phyloP scores from a whole-genome alignment of 2,888 invertebrate genomes.

The Glaucopsyche alexis region DNA sequence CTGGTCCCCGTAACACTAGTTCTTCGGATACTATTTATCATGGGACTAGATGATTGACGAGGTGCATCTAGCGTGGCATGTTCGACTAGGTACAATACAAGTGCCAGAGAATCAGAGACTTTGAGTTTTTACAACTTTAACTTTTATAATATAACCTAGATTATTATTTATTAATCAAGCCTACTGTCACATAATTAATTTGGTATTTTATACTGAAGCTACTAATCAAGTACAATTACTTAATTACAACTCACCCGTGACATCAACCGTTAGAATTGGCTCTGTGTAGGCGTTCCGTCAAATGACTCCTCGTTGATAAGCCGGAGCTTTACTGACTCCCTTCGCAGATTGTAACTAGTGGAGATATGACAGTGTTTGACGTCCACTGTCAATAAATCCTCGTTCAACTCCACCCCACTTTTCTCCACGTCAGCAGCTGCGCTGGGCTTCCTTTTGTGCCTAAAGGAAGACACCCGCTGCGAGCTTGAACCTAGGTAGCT shows the following conservation, averaged over 20 bases:
- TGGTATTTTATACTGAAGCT: not conserved
- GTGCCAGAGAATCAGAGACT: no score
- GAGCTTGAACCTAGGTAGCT: constrained; percentile 78
- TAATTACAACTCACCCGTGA: constrained; percentile 57
- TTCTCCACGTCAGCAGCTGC: constrained; percentile 82
- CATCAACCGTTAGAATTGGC: constrained; percentile 74
- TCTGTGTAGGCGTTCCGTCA: constrained; percentile 64
- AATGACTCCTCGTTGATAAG: constrained; percentile 75
- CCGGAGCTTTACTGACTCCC: constrained; percentile 71
- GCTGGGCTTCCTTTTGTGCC: constrained; percentile 78
- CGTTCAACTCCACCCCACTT: constrained; percentile 73
- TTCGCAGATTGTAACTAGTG: constrained; percentile 69
- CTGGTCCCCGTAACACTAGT: no score
- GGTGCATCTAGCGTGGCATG: no score
- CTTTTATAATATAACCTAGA: no score
- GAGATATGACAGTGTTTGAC: constrained; percentile 76
- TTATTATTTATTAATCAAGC: no score
- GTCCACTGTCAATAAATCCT: constrained; percentile 67
- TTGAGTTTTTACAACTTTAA: no score
- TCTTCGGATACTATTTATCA: no score
- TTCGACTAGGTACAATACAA: no score
- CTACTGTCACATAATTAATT: not conserved
- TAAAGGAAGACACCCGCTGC: constrained; percentile 74
- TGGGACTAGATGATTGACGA: no score
- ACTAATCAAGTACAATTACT: not conserved